Base-by-base conservation (phyloP, 2,113 vertebrate species). In the Hippopotamus amphibius region DNA sequence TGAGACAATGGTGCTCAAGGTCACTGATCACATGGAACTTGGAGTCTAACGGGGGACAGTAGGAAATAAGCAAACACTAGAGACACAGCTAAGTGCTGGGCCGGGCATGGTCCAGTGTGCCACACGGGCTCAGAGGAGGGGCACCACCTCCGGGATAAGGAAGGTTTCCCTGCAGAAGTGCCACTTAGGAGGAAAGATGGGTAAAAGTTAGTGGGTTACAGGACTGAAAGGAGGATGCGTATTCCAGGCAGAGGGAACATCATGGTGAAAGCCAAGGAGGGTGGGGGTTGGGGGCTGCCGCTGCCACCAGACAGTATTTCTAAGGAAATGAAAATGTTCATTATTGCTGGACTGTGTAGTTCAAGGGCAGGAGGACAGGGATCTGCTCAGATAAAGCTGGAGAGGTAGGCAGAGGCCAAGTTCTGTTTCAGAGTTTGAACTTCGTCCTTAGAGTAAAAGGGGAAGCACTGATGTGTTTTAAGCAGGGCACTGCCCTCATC, bases 121-220 rank as follows among this genome's bases (percentile, higher is more conserved):
- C 2, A 0, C 1, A 30, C 0, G 6, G 46, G 7, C 43, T 69
- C 94, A 2, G 14, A 74, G 65, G 57, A 61, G 12, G n/a, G 17
- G 12, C 6, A 22, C 21, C 1, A 6, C 6, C 7, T 1, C 3
- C 9, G 26, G 41, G 15, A 16, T 21, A 1, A 30, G 43, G 16
- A 16, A 41, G 85, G 33, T n/a, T 79, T 83, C 33, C 63, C 43
- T 53, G 28, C 22, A 17, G 30, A 46, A 74, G 37, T 26, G 41
- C 9, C 71, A 68, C 50, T 59, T 37, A 50, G 37, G 48, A 91
- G 48, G 66, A 81, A 33, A 87, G 90, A 53, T 3, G 12, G 41
- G 41, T 43, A 19, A 11, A 68, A 26, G 26, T 26, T 28, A 33
- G 19, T 0, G 7, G 30, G 63, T 53, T 33, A 61, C 3, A 80